Evolutionary conservation across 2,113 vertebrate genomes (phyloP), one percentile per base, ranked within the genome.

Genomic region (Ivindomyrus marchei): DNA sequence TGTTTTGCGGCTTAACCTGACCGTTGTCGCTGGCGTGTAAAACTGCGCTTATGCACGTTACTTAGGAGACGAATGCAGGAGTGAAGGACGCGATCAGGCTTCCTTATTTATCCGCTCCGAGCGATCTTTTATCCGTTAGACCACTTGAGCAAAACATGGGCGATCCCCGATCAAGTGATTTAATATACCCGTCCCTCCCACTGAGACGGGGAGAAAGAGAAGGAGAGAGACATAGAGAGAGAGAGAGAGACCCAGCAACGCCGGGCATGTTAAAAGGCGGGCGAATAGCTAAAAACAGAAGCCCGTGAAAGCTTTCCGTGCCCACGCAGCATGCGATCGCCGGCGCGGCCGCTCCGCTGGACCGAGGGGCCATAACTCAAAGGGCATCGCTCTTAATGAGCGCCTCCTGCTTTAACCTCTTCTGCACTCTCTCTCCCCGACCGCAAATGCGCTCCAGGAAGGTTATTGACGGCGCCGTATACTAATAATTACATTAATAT

Each of bases 91-190:
- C 42, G 50, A 88, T 89, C 77, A 91, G 87, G 77, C 90, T 85
- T 49, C n/a, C 6, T 6, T 13, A 5, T 3, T 74, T 31, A 70
- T 15, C 27, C 42, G 46, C 70, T 77, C 85, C 90, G 21, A 24
- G 74, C 86, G 31, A 92, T 91, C 92, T 93, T 91, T 92, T 90
- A 90, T 90, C 86, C 89, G 84, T 70, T 31, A 91, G 93, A 91
- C 91, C 93, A 90, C 89, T 90, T 89, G 53, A 92, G 90, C 92
- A 88, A 87, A 86, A 90, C 88, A 91, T 91, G 93, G 91, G 92
- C 91, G 92, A 94, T 90, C 91, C 91, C 90, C 49, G 27, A 27
- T 92, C 91, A 91, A 89, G 92, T 87, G 52, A 50, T 91, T 92
- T 92, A 90, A 90, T 92, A 89, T 90, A 91, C 70, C 80, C 74